phyloP scores from a whole-genome alignment of 2,888 invertebrate genomes.

The Synergus laeviventris region DNA sequence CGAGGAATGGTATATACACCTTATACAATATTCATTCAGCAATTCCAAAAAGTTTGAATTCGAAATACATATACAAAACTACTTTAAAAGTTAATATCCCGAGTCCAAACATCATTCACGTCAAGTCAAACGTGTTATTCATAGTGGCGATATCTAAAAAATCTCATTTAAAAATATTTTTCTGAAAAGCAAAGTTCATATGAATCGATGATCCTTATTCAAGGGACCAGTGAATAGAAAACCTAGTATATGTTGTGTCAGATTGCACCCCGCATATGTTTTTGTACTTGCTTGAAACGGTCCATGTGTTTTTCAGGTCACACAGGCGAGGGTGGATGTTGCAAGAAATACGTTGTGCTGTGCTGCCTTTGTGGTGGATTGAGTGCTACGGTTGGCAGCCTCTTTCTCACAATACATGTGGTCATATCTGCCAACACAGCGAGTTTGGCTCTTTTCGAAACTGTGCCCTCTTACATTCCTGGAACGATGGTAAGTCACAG shows the following conservation, averaged over 20 bases:
- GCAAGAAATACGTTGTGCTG: conserved; percentile 87
- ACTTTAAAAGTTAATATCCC: neutral
- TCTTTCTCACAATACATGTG: conserved; percentile 88
- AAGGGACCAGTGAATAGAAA: conserved; percentile 3
- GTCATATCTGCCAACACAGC: conserved; percentile 86
- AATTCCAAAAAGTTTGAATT: neutral
- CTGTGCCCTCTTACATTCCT: conserved; percentile 95
- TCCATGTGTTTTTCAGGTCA: conserved; percentile 61
- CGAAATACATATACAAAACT: conserved; percentile 3
- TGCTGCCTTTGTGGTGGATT: conserved; percentile 89
- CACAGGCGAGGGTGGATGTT: conserved; percentile 69
- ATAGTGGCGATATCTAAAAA: conserved; percentile 1
- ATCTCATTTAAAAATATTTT: conserved; percentile 29
- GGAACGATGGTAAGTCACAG: conserved; percentile 87
- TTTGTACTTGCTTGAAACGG: conserved; percentile 32
- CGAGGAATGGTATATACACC: too few relatives aligned
- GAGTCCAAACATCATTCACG: neutral
- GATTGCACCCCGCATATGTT: conserved; percentile 3
- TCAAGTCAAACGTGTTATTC: conserved; percentile 10
- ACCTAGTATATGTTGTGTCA: conserved; percentile 13
- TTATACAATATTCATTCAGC: neutral
- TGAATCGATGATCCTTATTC: conserved; percentile 22
- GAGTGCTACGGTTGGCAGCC: conserved; percentile 85
- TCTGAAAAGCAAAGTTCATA: neutral
- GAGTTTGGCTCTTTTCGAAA: conserved; percentile 84